Evolutionary conservation across 2,888 invertebrate genomes (phyloP), one percentile per base, ranked within the genome.

Genomic region (Pyrochroa serraticornis): DNA sequence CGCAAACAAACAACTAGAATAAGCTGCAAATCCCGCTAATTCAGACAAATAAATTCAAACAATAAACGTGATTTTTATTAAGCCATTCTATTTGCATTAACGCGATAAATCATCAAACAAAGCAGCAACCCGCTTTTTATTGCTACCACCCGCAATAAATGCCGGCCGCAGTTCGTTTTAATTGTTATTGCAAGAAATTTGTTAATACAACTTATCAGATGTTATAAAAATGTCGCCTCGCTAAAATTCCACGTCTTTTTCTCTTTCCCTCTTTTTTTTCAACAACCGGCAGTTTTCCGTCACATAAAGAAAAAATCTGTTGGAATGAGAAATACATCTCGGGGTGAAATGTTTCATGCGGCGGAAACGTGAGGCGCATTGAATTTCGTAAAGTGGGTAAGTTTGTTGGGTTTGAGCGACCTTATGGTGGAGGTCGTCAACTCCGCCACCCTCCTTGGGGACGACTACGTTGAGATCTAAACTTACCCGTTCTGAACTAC

Each of bases 321-420:
- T 39, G 39, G 34, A 53, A 43, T 34, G 41, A 47, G 43, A 52
- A 54, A 48, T 34, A 39, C 48, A 39, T 55, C 38, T 49, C 35
- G 49, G 65, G 68, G 68, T 67, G 67, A 69, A 75, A 71, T 71
- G 71, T 72, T 74, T 74, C 72, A 75, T 72, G 68, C 63, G 70
- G 65, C 75, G 76, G 78, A 77, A 78, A 77, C 78, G 76, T 76
- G 76, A 73, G 71, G 68, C 73, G 76, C 77, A 77, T 78, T 73
- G 75, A 72, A 71, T 72, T 74, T 73, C 70, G 68, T 63, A 78
- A 78, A 77, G 75, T 75, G 74, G 73, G 66, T 73, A 77, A 77
- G 75, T 78, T 77, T 77, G 76, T 77, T 77, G 73, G 70, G 69
- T 74, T 75, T 75, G 68, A 65, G 69, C 70, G 75, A 76, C 76